phyloP scores from a whole-genome alignment of 2,113 vertebrate species.

The Periophthalmus modestus region DNA sequence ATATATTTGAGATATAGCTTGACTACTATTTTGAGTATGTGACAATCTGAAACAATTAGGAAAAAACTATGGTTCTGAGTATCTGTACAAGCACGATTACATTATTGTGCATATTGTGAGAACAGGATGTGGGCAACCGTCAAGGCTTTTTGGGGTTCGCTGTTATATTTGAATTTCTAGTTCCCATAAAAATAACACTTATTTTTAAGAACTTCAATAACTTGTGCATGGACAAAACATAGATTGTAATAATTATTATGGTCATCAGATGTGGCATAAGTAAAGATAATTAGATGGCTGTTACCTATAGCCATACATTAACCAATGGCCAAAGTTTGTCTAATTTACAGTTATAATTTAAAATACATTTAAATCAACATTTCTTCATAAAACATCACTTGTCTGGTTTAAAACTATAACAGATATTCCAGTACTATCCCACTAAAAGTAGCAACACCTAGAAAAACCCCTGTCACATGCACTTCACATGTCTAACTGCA shows the following conservation, averaged over 20 bases:
- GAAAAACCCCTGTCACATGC: neutral
- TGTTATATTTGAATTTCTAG: constrained; percentile 23
- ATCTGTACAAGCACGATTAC: neutral
- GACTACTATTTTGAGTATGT: neutral
- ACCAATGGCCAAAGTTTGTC: neutral
- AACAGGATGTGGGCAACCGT: constrained; percentile 66
- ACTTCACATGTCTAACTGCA: neutral
- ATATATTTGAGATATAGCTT: neutral
- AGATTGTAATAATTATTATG: neutral
- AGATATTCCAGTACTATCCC: too few species aligned
- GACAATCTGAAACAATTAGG: neutral
- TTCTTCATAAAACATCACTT: neutral
- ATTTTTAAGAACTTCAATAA: neutral
- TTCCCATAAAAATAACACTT: neutral
- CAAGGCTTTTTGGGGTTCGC: constrained; percentile 41
- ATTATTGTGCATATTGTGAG: constrained; percentile 14
- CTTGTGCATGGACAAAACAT: neutral
- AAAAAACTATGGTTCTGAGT: neutral
- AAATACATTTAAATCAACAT: neutral
- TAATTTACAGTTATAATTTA: neutral
- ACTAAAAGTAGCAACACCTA: neutral
- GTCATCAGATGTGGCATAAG: neutral
- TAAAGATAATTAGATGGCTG: too few species aligned
- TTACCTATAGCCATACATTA: neutral
- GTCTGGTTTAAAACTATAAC: neutral